These are phyloP conservation scores for Geodia barretti DNA, from an alignment of 37 sponge, comb jelly and placozoan species.

Conservation along the genomic window DNA sequence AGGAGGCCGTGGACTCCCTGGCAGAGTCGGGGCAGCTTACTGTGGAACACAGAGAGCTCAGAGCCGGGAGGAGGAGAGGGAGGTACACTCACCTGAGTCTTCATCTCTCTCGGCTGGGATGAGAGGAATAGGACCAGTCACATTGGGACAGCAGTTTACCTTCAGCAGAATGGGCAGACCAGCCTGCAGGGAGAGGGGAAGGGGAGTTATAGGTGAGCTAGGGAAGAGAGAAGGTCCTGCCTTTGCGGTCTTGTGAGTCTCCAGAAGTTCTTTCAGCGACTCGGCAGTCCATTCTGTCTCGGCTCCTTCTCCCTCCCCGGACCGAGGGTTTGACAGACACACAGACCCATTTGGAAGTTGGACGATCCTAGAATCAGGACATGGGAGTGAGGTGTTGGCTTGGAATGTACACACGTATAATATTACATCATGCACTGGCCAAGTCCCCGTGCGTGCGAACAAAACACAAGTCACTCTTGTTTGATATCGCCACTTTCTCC, in stretches of 20 bases:
- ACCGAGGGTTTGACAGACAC: not conserved
- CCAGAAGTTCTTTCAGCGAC: not conserved
- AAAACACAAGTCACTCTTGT: no score
- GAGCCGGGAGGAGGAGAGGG: no score
- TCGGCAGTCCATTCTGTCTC: not conserved
- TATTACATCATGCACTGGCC: no score
- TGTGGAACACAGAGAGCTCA: no score
- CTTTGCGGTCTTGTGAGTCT: not conserved
- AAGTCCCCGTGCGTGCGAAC: no score
- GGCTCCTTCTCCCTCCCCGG: not conserved
- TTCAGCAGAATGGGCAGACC: conserved; percentile 43
- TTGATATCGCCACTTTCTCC: no score
- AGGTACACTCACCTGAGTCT: not conserved
- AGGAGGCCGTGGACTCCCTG: not conserved
- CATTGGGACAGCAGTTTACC: conserved; percentile 32
- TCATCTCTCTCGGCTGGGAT: conserved; percentile 5
- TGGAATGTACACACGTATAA: no score
- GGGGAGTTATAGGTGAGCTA: not conserved
- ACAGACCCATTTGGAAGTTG: not conserved
- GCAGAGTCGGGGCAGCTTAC: not conserved
- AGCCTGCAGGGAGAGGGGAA: conserved; percentile 22
- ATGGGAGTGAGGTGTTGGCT: no score
- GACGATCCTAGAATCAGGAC: not conserved
- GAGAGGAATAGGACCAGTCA: conserved; percentile 22
- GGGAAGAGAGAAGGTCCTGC: not conserved